These are phyloP conservation scores for Chionomys nivalis DNA, from an alignment of 2,113 vertebrate genomes.

Conservation along the genomic window DNA sequence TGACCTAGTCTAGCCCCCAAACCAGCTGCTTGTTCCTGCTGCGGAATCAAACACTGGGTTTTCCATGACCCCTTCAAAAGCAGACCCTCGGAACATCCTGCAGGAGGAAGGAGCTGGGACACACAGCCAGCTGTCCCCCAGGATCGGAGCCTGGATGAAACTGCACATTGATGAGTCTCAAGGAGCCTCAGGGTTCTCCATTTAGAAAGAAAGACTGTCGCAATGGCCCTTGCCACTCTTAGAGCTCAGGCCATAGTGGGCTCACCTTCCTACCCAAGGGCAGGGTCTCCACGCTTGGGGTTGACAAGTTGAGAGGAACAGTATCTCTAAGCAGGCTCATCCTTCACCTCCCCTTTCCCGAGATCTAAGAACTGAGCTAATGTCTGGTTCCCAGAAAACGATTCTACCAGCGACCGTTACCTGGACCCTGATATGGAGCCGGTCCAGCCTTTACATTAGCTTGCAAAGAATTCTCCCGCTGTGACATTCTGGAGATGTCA, in stretches of 20 bases:
- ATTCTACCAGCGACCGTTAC: constrained; percentile 21
- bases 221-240: constrained; percentile 21
- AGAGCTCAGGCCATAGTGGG: not conserved
- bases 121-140: not conserved
- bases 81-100: not conserved
- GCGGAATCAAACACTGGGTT: fast-evolving
- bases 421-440: constrained; percentile 54
- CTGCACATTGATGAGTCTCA: not conserved
- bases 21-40: not conserved
- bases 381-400: constrained; percentile 62
- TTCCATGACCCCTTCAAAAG: not conserved
- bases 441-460: constrained; percentile 56
- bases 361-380: constrained; percentile 58
- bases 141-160: not conserved
- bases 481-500: not conserved
- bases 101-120: not conserved
- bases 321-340: not conserved
- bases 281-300: not conserved
- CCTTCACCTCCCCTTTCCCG: not conserved
- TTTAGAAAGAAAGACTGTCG: not conserved
- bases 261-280: constrained; percentile 16
- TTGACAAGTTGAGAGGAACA: not conserved
- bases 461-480: not conserved
- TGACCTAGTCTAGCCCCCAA: not conserved
- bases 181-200: not conserved